Evolutionary conservation across 2,888 invertebrate species (phyloP).

Genomic region (Lagria hirta): DNA sequence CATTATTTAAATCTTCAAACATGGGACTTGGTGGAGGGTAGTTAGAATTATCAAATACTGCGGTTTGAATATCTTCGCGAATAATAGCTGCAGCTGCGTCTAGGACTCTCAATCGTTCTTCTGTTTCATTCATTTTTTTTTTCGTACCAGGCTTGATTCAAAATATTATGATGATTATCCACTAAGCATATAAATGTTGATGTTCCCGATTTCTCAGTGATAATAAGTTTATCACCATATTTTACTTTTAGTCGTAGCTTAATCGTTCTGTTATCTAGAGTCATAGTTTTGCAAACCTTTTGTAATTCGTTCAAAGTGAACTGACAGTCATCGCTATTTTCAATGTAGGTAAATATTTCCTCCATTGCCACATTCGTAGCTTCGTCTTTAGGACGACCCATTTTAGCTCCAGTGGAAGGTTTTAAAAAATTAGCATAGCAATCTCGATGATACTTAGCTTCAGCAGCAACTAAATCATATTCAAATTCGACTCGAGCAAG

Average conservation of each 20-base stretch:
- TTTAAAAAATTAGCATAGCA: slow-evolving; percentile 41
- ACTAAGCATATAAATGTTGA: slow-evolving; percentile 30
- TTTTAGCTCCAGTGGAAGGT: slow-evolving; percentile 42
- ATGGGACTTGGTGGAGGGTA: slow-evolving; percentile 39
- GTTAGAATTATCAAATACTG: slow-evolving; percentile 22
- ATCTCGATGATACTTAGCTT: slow-evolving; percentile 44
- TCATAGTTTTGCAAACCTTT: slow-evolving; percentile 32
- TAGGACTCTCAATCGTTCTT: slow-evolving; percentile 34
- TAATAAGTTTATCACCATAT: slow-evolving; percentile 44
- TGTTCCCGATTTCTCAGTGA: slow-evolving; percentile 34
- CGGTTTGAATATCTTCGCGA: slow-evolving; percentile 30
- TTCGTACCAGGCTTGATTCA: slow-evolving; percentile 36
- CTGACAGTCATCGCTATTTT: slow-evolving; percentile 43
- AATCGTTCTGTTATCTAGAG: slow-evolving; percentile 39
- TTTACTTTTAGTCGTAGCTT: no score
- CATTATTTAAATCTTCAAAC: slow-evolving; percentile 41
- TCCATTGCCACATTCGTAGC: slow-evolving; percentile 41
- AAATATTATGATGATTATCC: slow-evolving; percentile 19
- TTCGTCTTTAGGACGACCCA: slow-evolving; percentile 45
- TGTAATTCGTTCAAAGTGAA: slow-evolving; percentile 34
- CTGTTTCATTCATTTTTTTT: slow-evolving; percentile 37
- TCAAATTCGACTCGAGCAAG: slow-evolving; percentile 36
- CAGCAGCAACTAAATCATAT: slow-evolving; percentile 40
- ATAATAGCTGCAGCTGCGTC: slow-evolving; percentile 30
- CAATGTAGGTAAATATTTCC: slow-evolving; percentile 44